Evolutionary conservation across 2,113 vertebrate species (phyloP).

Genomic region (Dromaius novaehollandiae): DNA sequence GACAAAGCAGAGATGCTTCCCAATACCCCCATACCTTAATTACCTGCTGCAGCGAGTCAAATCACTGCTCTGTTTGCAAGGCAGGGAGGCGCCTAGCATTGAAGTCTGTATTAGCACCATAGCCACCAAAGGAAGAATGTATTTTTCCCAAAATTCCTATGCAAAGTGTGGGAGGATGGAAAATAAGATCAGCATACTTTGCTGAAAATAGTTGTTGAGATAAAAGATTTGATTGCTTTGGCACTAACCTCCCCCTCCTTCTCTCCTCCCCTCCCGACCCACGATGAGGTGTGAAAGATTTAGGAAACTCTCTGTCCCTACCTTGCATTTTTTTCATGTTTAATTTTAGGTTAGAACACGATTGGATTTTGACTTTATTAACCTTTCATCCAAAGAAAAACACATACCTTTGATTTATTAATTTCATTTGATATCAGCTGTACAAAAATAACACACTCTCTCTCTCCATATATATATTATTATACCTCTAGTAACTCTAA

Average conservation of each 20-base stretch:
- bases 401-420: neutral
- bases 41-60: neutral
- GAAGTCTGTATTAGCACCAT: neutral
- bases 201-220: slow-evolving; percentile 41
- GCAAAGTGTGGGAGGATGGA: neutral
- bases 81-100: neutral
- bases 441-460: neutral
- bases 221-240: slow-evolving; percentile 32
- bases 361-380: slow-evolving; percentile 17
- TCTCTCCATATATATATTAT: too few relatives aligned
- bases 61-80: neutral
- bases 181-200: slow-evolving; percentile 24
- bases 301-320: slow-evolving; percentile 14
- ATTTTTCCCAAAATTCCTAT: neutral
- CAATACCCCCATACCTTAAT: neutral
- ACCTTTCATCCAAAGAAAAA: neutral
- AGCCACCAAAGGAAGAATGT: neutral
- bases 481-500: neutral
- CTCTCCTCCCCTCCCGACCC: neutral
- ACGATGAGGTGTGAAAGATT: neutral
- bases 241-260: neutral
- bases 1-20: neutral
- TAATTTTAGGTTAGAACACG: slow-evolving; percentile 37
- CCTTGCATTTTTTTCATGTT: neutral
- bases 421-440: slow-evolving; percentile 30